Evolutionary conservation across 1,140 invertebrate species (phyloP).

Genomic region (Oreohelix idahoensis): DNA sequence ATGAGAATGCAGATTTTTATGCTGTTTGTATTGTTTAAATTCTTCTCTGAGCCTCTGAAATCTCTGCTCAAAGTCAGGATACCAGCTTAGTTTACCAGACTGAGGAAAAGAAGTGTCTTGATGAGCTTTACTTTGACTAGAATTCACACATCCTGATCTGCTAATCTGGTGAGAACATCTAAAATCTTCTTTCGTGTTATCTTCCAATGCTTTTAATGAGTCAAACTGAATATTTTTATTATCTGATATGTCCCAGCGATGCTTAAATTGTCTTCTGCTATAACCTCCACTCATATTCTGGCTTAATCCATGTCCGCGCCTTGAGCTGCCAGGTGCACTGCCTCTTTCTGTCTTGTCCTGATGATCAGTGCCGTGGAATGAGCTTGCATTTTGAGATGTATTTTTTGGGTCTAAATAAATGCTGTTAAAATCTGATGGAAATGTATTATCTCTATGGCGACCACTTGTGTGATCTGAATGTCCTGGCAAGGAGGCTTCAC

Average conservation of each 20-base stretch:
- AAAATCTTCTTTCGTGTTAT: no score
- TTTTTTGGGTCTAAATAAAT: constrained; percentile 94
- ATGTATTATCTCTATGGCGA: no score
- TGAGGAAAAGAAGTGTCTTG: neutral
- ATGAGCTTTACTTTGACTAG: neutral
- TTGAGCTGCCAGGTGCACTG: constrained; percentile 55
- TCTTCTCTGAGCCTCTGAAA: constrained; percentile 96
- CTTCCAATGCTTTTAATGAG: no score
- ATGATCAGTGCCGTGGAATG: constrained; percentile 60
- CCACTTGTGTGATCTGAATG: no score
- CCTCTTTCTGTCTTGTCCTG: neutral
- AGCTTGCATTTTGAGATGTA: constrained; percentile 86
- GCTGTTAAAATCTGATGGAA: no score
- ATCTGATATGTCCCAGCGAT: no score
- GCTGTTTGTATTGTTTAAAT: constrained; percentile 91
- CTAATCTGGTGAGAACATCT: neutral
- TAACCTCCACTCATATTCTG: no score
- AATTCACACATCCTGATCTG: neutral
- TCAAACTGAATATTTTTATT: no score
- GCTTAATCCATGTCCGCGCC: constrained; percentile 45
- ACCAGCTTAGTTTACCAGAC: constrained; percentile 65
- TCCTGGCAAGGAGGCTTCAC: neutral
- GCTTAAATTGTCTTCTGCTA: no score
- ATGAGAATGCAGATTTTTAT: constrained; percentile 65
- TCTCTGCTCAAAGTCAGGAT: constrained; percentile 77